A percentile compares a stretch with the other conserved stretches of the same genome.
Evolutionary conservation across 2,797 vertebrate species (phyloP).

Genomic region (Coendou prehensilis): DNA sequence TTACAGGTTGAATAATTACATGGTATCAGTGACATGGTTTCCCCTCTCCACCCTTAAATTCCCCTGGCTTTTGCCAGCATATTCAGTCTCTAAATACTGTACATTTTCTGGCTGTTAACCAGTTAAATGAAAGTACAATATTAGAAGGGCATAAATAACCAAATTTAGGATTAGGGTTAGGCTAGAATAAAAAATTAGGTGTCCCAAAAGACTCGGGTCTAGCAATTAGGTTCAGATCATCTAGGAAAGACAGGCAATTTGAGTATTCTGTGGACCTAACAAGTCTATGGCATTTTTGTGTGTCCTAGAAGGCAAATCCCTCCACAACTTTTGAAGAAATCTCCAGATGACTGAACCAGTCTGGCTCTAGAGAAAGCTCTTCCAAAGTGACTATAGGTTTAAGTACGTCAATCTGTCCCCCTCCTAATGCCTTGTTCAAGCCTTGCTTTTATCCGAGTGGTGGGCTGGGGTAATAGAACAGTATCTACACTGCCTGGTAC

Average conservation of each 20-base stretch:
- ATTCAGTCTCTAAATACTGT: background rate
- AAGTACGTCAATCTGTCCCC: background rate
- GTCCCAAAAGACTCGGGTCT: background rate
- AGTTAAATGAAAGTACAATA: background rate
- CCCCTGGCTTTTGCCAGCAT: background rate
- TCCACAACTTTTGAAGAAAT: background rate
- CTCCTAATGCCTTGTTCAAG: background rate
- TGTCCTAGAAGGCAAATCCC: background rate
- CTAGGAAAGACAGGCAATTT: background rate
- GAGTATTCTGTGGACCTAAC: background rate
- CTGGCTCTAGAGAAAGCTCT: background rate
- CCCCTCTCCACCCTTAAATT: background rate
- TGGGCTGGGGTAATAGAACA: background rate
- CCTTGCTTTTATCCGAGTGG: background rate
- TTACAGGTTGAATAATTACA: background rate
- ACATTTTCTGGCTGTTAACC: background rate
- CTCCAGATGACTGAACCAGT: background rate
- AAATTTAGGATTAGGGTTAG: constrained; percentile 41
- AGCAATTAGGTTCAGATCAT: background rate
- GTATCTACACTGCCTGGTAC: background rate
- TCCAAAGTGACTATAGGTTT: background rate
- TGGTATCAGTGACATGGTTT: background rate
- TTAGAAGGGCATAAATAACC: background rate
- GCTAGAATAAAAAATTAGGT: background rate
- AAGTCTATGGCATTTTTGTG: background rate